Conservation (phyloP, 2,888 invertebrate genomes). For the Calephelis perditalis region DNA sequence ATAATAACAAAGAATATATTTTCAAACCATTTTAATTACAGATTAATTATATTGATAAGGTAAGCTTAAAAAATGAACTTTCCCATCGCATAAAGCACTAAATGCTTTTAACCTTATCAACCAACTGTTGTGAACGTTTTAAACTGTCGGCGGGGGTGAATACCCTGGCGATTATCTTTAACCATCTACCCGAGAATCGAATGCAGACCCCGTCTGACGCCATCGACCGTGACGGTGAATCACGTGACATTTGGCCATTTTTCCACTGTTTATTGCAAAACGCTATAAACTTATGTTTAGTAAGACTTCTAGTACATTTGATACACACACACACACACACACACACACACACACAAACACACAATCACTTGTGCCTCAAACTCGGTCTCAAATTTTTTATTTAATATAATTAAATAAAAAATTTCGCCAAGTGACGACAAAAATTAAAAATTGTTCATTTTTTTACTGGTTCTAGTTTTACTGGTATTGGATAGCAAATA, state of each 20-base stretch:
- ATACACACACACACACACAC: too few species aligned
- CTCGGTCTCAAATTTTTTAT: too few species aligned
- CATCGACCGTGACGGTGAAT: constrained; percentile 31
- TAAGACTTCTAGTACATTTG: too few species aligned
- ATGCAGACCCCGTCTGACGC: constrained; percentile 38
- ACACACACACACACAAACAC: too few species aligned
- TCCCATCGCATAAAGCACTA: constrained; percentile 8
- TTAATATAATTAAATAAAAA: too few species aligned
- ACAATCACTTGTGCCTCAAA: too few species aligned
- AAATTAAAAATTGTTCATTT: too few species aligned
- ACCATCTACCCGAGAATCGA: constrained; percentile 33
- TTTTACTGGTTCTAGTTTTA: too few species aligned
- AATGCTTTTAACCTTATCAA: constrained; percentile 9
- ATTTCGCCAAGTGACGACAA: too few species aligned
- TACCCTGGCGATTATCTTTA: constrained; percentile 30
- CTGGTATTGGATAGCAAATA: too few species aligned
- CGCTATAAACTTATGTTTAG: too few species aligned
- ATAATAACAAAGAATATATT: background rate
- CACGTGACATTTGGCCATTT: constrained; percentile 24
- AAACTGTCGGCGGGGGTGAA: constrained; percentile 30
- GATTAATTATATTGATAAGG: constrained; percentile 8
- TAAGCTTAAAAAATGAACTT: constrained; percentile 5
- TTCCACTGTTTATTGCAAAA: too few species aligned
- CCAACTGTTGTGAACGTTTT: constrained; percentile 12
- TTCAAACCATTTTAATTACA: constrained; percentile 5